These are phyloP conservation scores for Mobula birostris DNA, from an alignment of 2,113 vertebrate species.

Conservation along the genomic window DNA sequence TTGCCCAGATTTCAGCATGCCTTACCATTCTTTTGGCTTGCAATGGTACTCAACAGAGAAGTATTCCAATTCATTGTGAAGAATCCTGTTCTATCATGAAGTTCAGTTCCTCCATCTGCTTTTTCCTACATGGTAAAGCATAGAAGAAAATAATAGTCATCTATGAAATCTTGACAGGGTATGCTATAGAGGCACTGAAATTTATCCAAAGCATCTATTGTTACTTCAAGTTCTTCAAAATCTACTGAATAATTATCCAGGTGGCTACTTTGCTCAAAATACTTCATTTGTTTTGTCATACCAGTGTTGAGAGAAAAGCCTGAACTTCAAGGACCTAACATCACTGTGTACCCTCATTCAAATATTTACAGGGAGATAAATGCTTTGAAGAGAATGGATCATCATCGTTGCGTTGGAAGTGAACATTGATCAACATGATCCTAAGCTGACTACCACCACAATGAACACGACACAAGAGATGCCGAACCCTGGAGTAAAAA, in stretches of 20 bases:
- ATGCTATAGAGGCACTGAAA: background rate
- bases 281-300: background rate
- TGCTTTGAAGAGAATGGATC: background rate
- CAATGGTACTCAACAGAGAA: background rate
- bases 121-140: background rate
- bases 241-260: background rate
- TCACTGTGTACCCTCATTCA: background rate
- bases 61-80: background rate
- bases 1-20: background rate
- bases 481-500: too few species aligned
- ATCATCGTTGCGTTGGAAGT: background rate
- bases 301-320: background rate
- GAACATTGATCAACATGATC: background rate
- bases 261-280: background rate
- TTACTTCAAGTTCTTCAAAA: background rate
- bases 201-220: background rate
- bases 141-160: background rate
- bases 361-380: background rate
- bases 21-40: background rate
- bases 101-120: background rate
- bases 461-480: too few species aligned
- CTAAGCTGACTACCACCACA: too few species aligned
- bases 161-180: background rate
- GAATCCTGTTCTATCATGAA: background rate
- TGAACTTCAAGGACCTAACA: background rate